Conservation (phyloP, 2,113 vertebrate species). For the Sigmodon hispidus region DNA sequence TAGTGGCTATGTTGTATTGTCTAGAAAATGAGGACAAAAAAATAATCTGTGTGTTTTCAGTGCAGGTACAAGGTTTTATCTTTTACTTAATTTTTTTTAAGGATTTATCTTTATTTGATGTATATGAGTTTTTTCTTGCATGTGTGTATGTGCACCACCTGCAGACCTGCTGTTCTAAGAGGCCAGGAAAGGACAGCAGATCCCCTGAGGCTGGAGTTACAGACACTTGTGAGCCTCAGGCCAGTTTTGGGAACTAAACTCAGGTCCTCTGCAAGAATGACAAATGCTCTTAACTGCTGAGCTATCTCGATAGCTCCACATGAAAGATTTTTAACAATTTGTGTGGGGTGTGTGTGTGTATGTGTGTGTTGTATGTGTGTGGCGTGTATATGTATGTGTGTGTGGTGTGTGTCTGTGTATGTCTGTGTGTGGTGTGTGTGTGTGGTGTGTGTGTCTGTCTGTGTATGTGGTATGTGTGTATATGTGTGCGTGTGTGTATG, state of each 20-base stretch:
- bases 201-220: background rate
- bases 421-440: background rate
- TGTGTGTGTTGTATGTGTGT: background rate
- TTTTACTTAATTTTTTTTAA: background rate
- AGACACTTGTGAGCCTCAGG: no score
- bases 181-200: background rate
- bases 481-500: background rate
- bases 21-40: background rate
- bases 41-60: background rate
- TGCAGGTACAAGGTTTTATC: background rate
- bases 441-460: background rate
- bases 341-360: background rate
- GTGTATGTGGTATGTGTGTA: background rate
- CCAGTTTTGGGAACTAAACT: background rate
- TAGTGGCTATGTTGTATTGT: background rate
- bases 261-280: background rate
- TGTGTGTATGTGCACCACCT: no score
- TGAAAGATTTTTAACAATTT: background rate
- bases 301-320: background rate
- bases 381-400: background rate
- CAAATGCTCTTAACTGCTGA: background rate
- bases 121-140: background rate
- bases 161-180: background rate
- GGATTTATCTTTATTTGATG: background rate
- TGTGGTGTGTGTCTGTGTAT: background rate